Evolutionary conservation across 2,888 invertebrate species (phyloP).

Genomic region (Drosophila testacea): DNA sequence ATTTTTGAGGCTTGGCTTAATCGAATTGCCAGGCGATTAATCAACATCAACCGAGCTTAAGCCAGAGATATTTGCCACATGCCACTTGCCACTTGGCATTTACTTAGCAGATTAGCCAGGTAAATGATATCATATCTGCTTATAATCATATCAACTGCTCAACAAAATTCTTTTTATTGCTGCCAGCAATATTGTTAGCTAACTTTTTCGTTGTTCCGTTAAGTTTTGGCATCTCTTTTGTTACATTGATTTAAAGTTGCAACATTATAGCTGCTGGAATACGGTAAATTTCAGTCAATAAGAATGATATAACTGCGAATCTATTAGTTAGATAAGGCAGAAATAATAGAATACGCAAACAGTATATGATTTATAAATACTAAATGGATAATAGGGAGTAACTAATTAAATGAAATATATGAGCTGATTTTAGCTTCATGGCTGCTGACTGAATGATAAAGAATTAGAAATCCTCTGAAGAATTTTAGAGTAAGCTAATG

Average conservation of each 20-base stretch:
- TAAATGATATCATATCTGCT: slow-evolving; percentile 10
- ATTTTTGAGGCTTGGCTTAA: slow-evolving; percentile 41
- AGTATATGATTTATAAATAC: too few relatives aligned
- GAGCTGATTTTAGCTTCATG: too few relatives aligned
- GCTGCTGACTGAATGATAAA: too few relatives aligned
- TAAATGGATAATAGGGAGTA: too few relatives aligned
- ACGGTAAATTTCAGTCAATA: neutral
- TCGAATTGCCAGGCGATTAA: slow-evolving; percentile 27
- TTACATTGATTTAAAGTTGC: neutral
- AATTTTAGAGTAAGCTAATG: too few relatives aligned
- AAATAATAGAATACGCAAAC: neutral
- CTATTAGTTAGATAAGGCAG: neutral
- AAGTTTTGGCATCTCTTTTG: slow-evolving; percentile 2
- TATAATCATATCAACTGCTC: neutral
- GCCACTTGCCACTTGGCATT: slow-evolving; percentile 4
- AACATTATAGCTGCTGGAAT: neutral
- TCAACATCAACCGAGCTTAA: slow-evolving; percentile 23
- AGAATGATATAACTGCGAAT: slow-evolving; percentile 5
- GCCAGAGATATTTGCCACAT: slow-evolving; percentile 10
- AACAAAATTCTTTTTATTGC: neutral
- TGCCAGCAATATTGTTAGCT: neutral
- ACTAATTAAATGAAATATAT: too few relatives aligned
- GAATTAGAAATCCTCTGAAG: too few relatives aligned
- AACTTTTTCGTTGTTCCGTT: neutral
- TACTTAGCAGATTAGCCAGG: slow-evolving; percentile 2